phyloP scores from a whole-genome alignment of 1,140 invertebrate genomes.

The Diuraphis noxia region DNA sequence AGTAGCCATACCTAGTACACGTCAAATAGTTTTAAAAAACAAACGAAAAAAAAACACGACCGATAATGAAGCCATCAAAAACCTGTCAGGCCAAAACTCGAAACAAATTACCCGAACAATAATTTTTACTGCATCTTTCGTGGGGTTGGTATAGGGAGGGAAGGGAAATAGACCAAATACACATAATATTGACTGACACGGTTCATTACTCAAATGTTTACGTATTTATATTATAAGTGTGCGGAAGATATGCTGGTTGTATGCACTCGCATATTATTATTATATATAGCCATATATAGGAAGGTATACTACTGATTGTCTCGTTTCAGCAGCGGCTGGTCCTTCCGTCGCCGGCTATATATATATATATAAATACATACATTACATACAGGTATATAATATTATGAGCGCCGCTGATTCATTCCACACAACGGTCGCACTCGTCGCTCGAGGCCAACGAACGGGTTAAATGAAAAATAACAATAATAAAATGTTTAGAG shows the following conservation, averaged over 20 bases:
- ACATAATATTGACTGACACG: constrained; percentile 26
- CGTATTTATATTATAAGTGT: not conserved
- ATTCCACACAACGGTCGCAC: not conserved
- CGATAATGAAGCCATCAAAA: constrained; percentile 46
- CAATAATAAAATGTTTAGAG: not conserved
- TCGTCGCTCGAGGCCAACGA: not conserved
- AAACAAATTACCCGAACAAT: constrained; percentile 29
- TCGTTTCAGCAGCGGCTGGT: not conserved
- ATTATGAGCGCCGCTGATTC: not conserved
- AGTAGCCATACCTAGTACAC: not conserved
- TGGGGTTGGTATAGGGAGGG: too few relatives aligned
- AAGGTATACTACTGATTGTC: not conserved
- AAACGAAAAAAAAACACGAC: not conserved
- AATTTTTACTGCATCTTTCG: constrained; percentile 23
- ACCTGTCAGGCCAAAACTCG: constrained; percentile 39
- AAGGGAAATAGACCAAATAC: not conserved
- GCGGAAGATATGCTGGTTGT: not conserved
- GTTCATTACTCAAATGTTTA: constrained; percentile 19
- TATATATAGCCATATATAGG: not conserved
- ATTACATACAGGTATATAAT: too few relatives aligned
- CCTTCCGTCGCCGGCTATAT: not conserved
- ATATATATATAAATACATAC: too few relatives aligned
- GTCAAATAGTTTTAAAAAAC: not conserved
- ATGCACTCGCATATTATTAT: not conserved
- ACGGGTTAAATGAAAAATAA: constrained; percentile 6